Conservation (phyloP, 2,113 vertebrate species). For the Hippocampus guttulatus region DNA sequence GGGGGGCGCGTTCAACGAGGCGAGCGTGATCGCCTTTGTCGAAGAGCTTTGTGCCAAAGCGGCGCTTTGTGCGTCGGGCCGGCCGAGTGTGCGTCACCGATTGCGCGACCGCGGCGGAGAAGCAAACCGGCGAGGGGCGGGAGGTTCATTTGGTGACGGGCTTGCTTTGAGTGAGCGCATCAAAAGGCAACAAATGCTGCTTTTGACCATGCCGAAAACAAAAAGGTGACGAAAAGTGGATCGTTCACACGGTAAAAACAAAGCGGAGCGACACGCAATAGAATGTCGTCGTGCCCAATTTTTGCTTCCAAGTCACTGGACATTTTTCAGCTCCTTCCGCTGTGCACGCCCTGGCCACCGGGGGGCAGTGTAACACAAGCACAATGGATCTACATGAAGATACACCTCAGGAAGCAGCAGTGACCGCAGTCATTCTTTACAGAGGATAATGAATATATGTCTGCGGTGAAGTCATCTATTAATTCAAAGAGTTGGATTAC, state of each 20-base stretch:
- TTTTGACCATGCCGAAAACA: neutral
- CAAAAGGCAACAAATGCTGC: neutral
- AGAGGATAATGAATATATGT: no score
- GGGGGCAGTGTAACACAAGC: neutral
- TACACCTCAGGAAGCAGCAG: no score
- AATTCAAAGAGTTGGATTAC: no score
- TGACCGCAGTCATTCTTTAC: no score
- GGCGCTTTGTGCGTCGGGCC: constrained; percentile 28
- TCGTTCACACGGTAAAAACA: neutral
- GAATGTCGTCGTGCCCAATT: neutral
- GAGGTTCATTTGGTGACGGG: neutral
- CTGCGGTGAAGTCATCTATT: no score
- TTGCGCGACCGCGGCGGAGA: constrained; percentile 22
- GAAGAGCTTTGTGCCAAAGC: constrained; percentile 53
- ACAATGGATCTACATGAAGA: no score
- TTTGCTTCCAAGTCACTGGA: neutral
- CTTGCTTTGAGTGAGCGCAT: neutral
- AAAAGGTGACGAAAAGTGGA: neutral
- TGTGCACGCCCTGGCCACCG: no score
- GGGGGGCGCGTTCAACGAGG: constrained; percentile 14
- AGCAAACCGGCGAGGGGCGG: neutral
- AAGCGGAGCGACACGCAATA: no score
- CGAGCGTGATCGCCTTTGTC: constrained; percentile 29
- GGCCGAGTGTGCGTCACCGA: constrained; percentile 11
- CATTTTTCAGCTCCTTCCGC: neutral